Percentiles rank a stretch among this genome's conserved stretches.
These are phyloP conservation scores for Ceuthmochares aereus DNA, from an alignment of 2,113 vertebrate genomes.

Conservation along the genomic window DNA sequence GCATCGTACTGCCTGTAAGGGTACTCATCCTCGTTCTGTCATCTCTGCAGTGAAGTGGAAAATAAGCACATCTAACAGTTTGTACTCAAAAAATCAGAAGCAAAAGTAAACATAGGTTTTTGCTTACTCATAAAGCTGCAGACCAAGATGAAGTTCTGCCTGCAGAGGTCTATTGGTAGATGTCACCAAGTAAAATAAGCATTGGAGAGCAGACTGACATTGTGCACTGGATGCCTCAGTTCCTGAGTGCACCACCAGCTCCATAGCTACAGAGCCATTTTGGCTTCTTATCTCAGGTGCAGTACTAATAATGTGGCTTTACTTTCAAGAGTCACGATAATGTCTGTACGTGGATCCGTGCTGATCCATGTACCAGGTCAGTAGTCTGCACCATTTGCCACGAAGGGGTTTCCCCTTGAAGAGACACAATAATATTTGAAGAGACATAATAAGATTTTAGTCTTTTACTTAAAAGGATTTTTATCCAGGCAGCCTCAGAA, in stretches of 20 bases:
- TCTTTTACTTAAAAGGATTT: neutral
- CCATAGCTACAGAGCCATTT: neutral
- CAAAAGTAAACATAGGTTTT: neutral
- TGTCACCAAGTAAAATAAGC: neutral
- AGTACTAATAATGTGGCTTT: neutral
- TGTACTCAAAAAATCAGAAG: neutral
- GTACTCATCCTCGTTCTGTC: neutral
- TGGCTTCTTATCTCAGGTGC: neutral
- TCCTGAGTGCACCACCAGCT: neutral
- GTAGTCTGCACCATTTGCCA: neutral
- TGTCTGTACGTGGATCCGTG: neutral
- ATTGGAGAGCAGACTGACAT: neutral
- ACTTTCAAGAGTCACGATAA: neutral
- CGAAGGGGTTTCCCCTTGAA: neutral
- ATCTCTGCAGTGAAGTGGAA: neutral
- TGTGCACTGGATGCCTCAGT: neutral
- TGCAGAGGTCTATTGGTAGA: neutral
- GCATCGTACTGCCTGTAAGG: neutral
- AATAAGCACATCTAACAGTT: neutral
- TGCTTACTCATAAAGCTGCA: neutral
- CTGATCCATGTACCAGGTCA: neutral
- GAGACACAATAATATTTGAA: neutral
- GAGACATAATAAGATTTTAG: neutral
- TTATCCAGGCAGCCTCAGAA: neutral
- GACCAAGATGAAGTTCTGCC: neutral